Conservation (phyloP, 2,797 vertebrate genomes). For the Perdix hodgsoniae region DNA sequence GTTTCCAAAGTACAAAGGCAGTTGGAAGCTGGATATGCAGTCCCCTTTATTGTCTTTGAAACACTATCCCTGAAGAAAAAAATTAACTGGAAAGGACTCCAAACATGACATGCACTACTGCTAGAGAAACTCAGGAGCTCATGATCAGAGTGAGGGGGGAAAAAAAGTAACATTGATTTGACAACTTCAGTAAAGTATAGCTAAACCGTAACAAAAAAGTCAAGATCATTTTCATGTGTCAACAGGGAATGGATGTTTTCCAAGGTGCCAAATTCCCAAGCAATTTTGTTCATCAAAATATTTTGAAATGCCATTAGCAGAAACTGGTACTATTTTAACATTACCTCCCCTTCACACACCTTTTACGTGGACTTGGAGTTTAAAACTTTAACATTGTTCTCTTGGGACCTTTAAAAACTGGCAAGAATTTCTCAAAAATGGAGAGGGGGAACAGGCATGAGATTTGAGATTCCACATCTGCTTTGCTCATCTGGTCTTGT, state of each 20-base stretch:
- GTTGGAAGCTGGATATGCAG: not conserved
- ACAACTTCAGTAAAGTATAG: not conserved
- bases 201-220: not conserved
- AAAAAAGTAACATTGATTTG: not conserved
- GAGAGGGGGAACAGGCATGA: not conserved
- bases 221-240: not conserved
- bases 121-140: not conserved
- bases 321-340: conserved; percentile 5
- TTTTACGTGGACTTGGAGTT: not conserved
- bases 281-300: conserved; percentile 22
- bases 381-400: not conserved
- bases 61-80: not conserved
- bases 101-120: not conserved
- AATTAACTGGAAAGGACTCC: not conserved
- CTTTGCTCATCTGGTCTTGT: not conserved
- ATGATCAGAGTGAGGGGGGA: accelerated
- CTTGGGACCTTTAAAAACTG: not conserved
- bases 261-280: not conserved
- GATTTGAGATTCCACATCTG: accelerated
- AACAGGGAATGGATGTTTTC: not conserved
- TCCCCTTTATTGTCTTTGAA: not conserved
- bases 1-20: not conserved
- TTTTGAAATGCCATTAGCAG: conserved; percentile 11
- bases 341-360: not conserved
- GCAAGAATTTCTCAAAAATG: not conserved